Evolutionary conservation across 2,113 vertebrate species (phyloP).

Genomic region (Tamias sibiricus): DNA sequence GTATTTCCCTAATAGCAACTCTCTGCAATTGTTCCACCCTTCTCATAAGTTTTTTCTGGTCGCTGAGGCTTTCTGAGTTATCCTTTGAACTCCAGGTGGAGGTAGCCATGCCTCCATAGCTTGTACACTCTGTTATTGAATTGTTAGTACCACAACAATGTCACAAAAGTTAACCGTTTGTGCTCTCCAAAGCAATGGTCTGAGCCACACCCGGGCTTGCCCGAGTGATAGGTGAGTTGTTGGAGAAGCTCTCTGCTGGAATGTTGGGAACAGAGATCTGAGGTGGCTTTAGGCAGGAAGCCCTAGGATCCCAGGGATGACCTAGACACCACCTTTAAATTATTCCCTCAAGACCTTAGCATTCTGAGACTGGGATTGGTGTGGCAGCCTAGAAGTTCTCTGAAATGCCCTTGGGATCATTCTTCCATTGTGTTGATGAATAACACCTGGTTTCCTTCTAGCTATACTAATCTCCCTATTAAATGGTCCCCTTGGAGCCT

Average conservation of each 20-base stretch:
- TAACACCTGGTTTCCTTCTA: background rate
- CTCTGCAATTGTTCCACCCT: background rate
- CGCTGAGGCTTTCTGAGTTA: background rate
- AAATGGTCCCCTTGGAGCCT: background rate
- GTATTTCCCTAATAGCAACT: background rate
- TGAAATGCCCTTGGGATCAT: background rate
- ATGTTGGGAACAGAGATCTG: too few relatives aligned
- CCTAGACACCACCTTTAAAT: background rate
- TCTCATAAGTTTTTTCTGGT: too few relatives aligned
- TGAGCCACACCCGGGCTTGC: rapidly evolving
- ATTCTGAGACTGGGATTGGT: background rate
- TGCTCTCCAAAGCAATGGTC: background rate
- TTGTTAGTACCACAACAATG: background rate
- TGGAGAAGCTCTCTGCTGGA: background rate
- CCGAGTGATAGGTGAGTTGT: background rate
- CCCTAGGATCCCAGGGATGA: background rate
- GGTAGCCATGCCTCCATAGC: background rate
- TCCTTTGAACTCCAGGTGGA: background rate
- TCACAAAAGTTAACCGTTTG: background rate
- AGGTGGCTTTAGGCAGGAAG: rapidly evolving
- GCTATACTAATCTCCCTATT: background rate
- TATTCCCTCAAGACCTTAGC: background rate
- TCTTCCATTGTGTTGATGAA: too few relatives aligned
- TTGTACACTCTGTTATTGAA: background rate
- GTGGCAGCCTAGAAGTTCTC: too few relatives aligned